phyloP scores from a whole-genome alignment of 2,888 invertebrate genomes.

The Gastrophysa polygoni region DNA sequence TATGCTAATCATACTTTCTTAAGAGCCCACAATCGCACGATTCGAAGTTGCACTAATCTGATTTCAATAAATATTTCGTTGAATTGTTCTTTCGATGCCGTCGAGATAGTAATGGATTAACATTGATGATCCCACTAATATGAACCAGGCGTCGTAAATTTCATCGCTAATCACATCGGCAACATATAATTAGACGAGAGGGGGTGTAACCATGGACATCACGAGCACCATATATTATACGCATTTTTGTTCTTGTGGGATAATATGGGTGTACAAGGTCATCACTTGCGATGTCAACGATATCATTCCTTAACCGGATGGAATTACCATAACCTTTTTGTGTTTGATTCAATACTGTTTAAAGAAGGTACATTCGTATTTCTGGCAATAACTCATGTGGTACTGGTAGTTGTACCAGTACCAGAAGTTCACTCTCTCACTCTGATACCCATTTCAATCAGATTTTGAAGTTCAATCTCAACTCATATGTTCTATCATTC shows the following conservation, averaged over 20 bases:
- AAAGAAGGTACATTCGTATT: too few species aligned
- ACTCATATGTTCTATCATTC: too few species aligned
- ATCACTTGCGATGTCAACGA: neutral
- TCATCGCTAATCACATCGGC: slow-evolving; percentile 31
- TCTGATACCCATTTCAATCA: too few species aligned
- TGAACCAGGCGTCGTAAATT: slow-evolving; percentile 29
- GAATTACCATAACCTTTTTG: too few species aligned
- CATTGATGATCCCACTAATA: slow-evolving; percentile 34
- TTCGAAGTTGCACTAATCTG: slow-evolving; percentile 2
- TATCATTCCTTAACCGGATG: neutral
- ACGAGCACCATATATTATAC: slow-evolving; percentile 30
- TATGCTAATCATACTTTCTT: too few species aligned
- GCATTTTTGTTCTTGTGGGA: slow-evolving; percentile 10
- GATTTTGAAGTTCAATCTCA: too few species aligned
- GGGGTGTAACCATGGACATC: slow-evolving; percentile 14
- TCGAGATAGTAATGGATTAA: slow-evolving; percentile 27
- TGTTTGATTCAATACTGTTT: too few species aligned
- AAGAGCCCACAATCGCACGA: too few species aligned
- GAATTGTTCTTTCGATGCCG: slow-evolving; percentile 20
- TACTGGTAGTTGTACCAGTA: too few species aligned
- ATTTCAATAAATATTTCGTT: slow-evolving; percentile 27
- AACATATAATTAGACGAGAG: slow-evolving; percentile 29
- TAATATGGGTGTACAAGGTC: slow-evolving; percentile 11
- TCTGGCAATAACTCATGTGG: too few species aligned
- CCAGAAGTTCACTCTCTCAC: too few species aligned